Conservation (phyloP, 2,888 invertebrate species). For the Himalopsyche anomala region DNA sequence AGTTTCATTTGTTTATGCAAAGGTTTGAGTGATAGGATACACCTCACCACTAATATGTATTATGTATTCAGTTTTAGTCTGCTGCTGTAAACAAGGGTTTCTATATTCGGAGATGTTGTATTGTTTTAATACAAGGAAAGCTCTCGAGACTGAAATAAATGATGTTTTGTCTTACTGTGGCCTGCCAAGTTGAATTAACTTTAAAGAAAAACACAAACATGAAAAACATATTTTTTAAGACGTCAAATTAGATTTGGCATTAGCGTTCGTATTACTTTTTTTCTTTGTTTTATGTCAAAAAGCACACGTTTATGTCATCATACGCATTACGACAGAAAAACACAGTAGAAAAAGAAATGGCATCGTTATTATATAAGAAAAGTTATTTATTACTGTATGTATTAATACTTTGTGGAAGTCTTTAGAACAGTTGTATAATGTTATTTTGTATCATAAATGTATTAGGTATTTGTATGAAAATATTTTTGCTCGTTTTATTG, state of each 20-base stretch:
- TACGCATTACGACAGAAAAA: too few relatives aligned
- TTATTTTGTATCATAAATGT: too few relatives aligned
- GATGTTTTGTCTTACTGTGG: slow-evolving; percentile 29
- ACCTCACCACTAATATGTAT: slow-evolving; percentile 31
- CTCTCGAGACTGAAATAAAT: slow-evolving; percentile 35
- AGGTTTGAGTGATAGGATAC: slow-evolving; percentile 28
- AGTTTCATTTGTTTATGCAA: slow-evolving; percentile 3
- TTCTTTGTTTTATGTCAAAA: neutral
- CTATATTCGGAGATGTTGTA: slow-evolving; percentile 23
- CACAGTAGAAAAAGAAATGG: too few relatives aligned
- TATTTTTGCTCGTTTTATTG: too few relatives aligned
- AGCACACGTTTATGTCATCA: neutral
- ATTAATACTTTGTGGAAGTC: too few relatives aligned
- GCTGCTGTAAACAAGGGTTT: slow-evolving; percentile 12
- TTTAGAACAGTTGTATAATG: too few relatives aligned
- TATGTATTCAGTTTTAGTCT: slow-evolving; percentile 38
- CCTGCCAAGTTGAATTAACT: neutral
- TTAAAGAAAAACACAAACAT: neutral
- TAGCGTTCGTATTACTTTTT: neutral
- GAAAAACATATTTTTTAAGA: neutral
- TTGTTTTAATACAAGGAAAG: slow-evolving; percentile 32
- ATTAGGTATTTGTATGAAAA: too few relatives aligned
- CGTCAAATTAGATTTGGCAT: slow-evolving; percentile 1
- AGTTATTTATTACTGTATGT: too few relatives aligned
- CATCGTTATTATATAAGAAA: too few relatives aligned